These are phyloP conservation scores for Sesia bembeciformis DNA, from an alignment of 2,888 invertebrate genomes.

Conservation along the genomic window DNA sequence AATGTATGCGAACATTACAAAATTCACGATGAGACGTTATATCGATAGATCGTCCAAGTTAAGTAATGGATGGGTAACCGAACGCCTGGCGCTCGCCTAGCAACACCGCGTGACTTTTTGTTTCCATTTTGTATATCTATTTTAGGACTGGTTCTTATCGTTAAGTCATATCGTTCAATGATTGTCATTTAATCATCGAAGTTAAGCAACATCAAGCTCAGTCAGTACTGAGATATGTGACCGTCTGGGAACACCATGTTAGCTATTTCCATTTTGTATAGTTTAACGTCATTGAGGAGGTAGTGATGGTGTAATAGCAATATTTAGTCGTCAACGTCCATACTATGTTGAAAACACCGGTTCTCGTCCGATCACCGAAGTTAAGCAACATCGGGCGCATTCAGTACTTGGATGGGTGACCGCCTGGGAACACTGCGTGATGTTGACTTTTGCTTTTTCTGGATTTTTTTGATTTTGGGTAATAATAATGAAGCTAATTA, in stretches of 20 bases:
- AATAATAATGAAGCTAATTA: too few relatives aligned
- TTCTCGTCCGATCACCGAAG: slow-evolving; percentile 49
- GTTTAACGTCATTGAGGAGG: too few relatives aligned
- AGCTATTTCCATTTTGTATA: too few relatives aligned
- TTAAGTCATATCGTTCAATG: neutral
- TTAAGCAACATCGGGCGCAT: slow-evolving; percentile 42
- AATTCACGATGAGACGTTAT: too few relatives aligned
- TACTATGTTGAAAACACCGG: slow-evolving; percentile 37
- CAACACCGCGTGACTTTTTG: neutral
- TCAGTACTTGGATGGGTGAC: slow-evolving; percentile 12
- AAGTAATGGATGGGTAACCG: slow-evolving; percentile 12
- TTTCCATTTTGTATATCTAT: neutral
- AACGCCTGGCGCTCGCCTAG: neutral
- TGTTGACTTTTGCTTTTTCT: slow-evolving; percentile 13
- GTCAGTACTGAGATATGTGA: neutral
- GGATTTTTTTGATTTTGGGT: too few relatives aligned
- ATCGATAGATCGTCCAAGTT: slow-evolving; percentile 18
- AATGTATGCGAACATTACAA: too few relatives aligned
- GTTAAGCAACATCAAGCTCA: neutral
- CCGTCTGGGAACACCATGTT: too few relatives aligned
- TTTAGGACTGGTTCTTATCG: too few relatives aligned
- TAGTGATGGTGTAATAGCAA: too few relatives aligned
- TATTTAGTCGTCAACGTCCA: slow-evolving; percentile 1
- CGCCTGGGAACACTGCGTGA: slow-evolving; percentile 22
- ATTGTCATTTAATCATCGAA: neutral